These are phyloP conservation scores for Tamias sibiricus DNA, from an alignment of 2,113 vertebrate species.

Conservation along the genomic window DNA sequence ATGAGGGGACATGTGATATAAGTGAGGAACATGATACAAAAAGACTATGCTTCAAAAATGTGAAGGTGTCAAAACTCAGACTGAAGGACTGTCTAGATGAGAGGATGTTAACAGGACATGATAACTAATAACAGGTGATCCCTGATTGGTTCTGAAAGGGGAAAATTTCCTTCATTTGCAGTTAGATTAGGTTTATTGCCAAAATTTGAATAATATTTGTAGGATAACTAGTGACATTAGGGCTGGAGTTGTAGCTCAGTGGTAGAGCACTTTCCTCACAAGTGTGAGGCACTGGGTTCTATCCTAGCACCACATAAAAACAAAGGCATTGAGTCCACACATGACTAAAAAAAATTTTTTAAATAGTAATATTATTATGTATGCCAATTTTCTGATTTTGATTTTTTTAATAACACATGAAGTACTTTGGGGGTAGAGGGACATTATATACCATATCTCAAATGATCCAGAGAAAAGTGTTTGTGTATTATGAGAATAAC, in stretches of 20 bases:
- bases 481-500: background rate
- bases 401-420: background rate
- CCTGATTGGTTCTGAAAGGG: background rate
- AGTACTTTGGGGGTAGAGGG: background rate
- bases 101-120: background rate
- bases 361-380: too few relatives aligned
- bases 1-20: background rate
- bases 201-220: background rate
- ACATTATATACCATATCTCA: background rate
- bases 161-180: background rate
- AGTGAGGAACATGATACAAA: background rate
- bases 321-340: too few relatives aligned
- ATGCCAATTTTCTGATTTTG: background rate
- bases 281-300: too few relatives aligned
- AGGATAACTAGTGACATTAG: too few relatives aligned
- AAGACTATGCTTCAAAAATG: background rate
- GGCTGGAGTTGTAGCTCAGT: too few relatives aligned
- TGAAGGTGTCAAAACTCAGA: background rate
- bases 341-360: too few relatives aligned
- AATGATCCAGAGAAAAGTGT: background rate
- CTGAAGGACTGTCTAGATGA: background rate
- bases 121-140: too few relatives aligned
- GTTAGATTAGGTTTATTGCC: background rate
- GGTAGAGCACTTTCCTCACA: too few relatives aligned
- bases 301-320: too few relatives aligned